A percentile compares a stretch with the other conserved stretches of the same genome.
phyloP scores from a whole-genome alignment of 2,113 vertebrate genomes.

The Rhea americana region DNA sequence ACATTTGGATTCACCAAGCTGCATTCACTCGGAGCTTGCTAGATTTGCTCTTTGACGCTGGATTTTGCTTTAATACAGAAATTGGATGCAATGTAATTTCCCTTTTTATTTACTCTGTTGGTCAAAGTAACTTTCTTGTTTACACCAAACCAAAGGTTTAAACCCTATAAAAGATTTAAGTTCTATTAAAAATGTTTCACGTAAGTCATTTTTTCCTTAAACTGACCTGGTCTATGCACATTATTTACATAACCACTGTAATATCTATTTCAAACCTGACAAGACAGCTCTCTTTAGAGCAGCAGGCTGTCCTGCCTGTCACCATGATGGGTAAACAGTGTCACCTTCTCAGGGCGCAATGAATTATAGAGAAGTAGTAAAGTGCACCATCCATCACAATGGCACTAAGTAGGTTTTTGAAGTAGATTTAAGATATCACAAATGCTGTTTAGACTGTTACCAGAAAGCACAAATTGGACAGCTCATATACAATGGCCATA shows the following conservation, averaged over 20 bases:
- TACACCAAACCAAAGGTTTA: slow-evolving; percentile 43
- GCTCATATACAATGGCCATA: slow-evolving; percentile 71
- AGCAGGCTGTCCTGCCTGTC: slow-evolving; percentile 72
- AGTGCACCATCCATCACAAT: slow-evolving; percentile 84
- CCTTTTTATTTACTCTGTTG: not conserved
- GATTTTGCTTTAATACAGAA: not conserved
- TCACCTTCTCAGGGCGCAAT: slow-evolving; percentile 73
- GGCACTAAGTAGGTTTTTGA: slow-evolving; percentile 81
- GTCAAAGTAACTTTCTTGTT: not conserved
- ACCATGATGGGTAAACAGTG: slow-evolving; percentile 71
- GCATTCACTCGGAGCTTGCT: not conserved
- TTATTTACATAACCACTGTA: slow-evolving; percentile 70
- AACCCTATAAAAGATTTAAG: slow-evolving; percentile 30
- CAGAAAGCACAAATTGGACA: slow-evolving; percentile 77
- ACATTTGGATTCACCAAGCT: not conserved
- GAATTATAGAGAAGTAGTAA: slow-evolving; percentile 75
- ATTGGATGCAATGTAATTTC: not conserved
- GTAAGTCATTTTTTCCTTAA: not conserved
- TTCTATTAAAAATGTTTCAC: slow-evolving; percentile 55
- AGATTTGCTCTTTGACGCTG: not conserved
- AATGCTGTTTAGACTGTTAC: slow-evolving; percentile 83
- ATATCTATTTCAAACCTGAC: slow-evolving; percentile 62
- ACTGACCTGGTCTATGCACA: slow-evolving; percentile 27
- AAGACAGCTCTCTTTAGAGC: slow-evolving; percentile 58
- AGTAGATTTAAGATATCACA: slow-evolving; percentile 82